These are phyloP conservation scores for Neostethus bicornis DNA, from an alignment of 2,797 vertebrate genomes.

Conservation along the genomic window DNA sequence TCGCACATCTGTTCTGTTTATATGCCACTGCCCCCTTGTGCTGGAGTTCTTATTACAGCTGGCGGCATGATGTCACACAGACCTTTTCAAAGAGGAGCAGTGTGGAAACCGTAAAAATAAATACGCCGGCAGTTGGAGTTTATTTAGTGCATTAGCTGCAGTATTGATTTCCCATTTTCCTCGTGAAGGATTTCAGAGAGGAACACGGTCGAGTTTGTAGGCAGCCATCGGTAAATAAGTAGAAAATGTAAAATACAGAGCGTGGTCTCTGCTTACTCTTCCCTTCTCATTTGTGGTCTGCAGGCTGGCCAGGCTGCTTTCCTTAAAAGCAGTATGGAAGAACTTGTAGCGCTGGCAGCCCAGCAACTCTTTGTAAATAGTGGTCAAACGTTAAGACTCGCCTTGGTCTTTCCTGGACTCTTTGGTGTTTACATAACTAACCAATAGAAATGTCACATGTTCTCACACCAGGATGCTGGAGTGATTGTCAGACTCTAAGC, in stretches of 20 bases:
- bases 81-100: constrained; percentile 30
- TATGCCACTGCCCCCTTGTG: constrained; percentile 81
- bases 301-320: constrained; percentile 57
- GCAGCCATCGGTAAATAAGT: constrained; percentile 57
- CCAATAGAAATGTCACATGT: too few species aligned
- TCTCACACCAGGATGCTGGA: too few species aligned
- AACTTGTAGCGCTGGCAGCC: too few species aligned
- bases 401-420: too few species aligned
- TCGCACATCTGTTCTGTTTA: constrained; percentile 63
- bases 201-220: constrained; percentile 38
- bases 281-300: constrained; percentile 76
- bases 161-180: constrained; percentile 69
- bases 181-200: constrained; percentile 47
- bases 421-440: too few species aligned
- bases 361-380: too few species aligned
- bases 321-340: too few species aligned
- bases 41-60: constrained; percentile 71
- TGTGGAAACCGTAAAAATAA: constrained; percentile 38
- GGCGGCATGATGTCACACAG: constrained; percentile 40
- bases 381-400: too few species aligned
- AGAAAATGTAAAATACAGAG: constrained; percentile 68
- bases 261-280: constrained; percentile 67
- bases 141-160: constrained; percentile 65
- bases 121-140: constrained; percentile 46
- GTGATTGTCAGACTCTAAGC: too few species aligned